Percentiles rank a stretch among this genome's conserved stretches.
These are phyloP conservation scores for Hydractinia echinata DNA, from an alignment of 30 jellyfish, hydroid and myxozoan species.

Conservation along the genomic window DNA sequence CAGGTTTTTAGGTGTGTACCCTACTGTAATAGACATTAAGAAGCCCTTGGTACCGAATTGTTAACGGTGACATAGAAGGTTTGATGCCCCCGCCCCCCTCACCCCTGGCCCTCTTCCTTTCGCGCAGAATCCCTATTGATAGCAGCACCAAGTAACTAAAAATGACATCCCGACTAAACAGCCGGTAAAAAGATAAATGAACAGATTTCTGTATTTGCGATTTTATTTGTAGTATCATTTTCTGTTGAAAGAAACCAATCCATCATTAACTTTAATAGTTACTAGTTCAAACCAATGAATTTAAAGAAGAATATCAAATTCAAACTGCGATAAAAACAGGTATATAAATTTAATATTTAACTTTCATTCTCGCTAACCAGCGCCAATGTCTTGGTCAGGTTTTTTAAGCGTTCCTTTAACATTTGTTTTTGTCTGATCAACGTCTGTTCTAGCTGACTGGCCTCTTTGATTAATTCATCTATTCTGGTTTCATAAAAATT, in stretches of 20 bases:
- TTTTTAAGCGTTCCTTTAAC: conserved; percentile 49
- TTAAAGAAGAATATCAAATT: background rate
- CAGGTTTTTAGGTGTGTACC: no score
- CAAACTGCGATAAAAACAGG: background rate
- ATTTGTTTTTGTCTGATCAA: conserved; percentile 45
- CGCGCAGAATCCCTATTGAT: background rate
- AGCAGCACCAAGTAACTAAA: background rate
- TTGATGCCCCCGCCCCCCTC: no score
- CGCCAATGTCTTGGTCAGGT: conserved; percentile 42
- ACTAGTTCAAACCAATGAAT: background rate
- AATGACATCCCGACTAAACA: background rate
- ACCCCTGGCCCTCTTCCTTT: no score
- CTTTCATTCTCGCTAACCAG: conserved; percentile 12
- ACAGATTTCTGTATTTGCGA: background rate
- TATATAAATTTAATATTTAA: background rate
- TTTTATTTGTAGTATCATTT: background rate
- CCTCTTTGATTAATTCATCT: conserved; percentile 70
- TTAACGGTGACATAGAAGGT: no score
- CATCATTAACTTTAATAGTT: background rate
- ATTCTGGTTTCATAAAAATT: conserved; percentile 58
- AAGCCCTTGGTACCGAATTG: no score
- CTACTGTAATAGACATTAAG: no score
- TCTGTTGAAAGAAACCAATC: background rate
- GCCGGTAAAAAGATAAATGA: background rate
- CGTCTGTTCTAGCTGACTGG: conserved; percentile 49